Evolutionary conservation across 23 tunicate species (phyloP), one percentile per base, ranked within the genome.

Genomic region (Halocynthia roretzi): DNA sequence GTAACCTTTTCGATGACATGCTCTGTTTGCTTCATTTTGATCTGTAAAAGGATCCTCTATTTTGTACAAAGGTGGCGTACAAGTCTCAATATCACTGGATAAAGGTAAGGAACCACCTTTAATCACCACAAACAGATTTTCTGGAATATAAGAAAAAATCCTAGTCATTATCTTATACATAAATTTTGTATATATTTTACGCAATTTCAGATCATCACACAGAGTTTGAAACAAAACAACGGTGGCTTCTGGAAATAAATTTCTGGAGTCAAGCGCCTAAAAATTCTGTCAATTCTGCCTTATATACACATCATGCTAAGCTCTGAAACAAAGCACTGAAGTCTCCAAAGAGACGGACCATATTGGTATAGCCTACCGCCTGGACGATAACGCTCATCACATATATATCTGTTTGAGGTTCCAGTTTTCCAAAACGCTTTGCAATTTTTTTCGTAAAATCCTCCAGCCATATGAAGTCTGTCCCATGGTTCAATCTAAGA

Each of bases 371-470:
- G 4, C 84, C 10, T 61, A 90, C 97, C 89, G 44, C 78, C 77
- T 44, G 97, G 97, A 61, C 86, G 68, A 53, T 84, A 85, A 58
- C 84, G 51, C 61, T 90, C 90, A 77, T 90, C 90, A 69, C 97
- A 90, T 6, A 90, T 65, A 53, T 76, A 85, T 17, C 77, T 71
- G 19, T 81, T 77, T 1, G 62, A 52, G 9, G 73, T 73, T 54
- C 19, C 23, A 44, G 87, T 81, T 85, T 56, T 81, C 86, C 89
- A 90, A 65, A 90, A 21, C 10, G 97, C 56, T 18, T 64, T 52
- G 50, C 97, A 90, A 52, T 77, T 72, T 51, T 71, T 76, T 18
- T 61, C 83, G 50, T 62, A 71, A 64, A 54, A 62, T 53, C 52
- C 52, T 2, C 97, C 97, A 18, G 77, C 80, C 61, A 90, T 81